Percentiles rank a stretch among this genome's conserved stretches.
Conservation (phyloP, 2,113 vertebrate genomes). For the Leptosomus discolor region DNA sequence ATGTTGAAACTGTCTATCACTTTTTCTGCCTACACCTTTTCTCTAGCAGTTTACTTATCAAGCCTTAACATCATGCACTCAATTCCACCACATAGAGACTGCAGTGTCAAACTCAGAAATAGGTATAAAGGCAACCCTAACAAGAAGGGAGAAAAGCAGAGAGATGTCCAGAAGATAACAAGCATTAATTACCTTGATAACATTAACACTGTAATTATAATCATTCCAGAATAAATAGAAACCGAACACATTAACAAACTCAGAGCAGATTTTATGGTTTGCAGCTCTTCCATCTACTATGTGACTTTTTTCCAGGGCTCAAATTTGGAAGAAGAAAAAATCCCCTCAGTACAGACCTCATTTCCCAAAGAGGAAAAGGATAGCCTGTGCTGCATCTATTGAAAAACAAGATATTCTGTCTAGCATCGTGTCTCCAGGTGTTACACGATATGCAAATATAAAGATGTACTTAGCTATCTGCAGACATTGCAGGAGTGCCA, state of each 20-base stretch:
- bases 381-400: background rate
- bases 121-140: background rate
- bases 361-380: background rate
- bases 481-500: background rate
- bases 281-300: background rate
- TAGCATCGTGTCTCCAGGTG: fast-evolving
- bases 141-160: background rate
- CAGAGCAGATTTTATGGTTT: background rate
- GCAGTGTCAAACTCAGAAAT: background rate
- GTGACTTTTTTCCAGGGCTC: background rate
- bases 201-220: background rate
- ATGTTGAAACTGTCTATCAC: background rate
- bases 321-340: background rate
- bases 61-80: background rate
- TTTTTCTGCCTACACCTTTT: background rate
- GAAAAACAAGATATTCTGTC: background rate
- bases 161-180: background rate
- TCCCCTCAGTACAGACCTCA: background rate
- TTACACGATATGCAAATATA: background rate
- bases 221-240: background rate
- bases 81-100: background rate
- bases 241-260: background rate
- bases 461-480: background rate
- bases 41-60: background rate
- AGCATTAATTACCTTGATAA: background rate